phyloP scores from a whole-genome alignment of 2,113 vertebrate species.

The Mormyrus lacerda region DNA sequence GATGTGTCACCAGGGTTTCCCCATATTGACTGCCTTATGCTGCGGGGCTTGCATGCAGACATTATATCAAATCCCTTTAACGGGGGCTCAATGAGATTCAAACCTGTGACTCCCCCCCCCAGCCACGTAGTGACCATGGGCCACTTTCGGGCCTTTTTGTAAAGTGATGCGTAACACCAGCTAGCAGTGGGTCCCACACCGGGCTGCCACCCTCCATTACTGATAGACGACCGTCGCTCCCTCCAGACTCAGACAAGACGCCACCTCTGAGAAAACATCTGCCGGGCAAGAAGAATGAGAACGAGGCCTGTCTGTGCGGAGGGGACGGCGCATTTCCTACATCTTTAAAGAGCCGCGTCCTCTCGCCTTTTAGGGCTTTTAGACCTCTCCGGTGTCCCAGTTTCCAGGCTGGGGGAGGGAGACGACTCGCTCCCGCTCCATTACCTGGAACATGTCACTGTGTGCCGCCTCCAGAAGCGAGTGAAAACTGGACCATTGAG shows the following conservation, averaged over 20 bases:
- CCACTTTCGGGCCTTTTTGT: neutral
- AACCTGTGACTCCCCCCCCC: neutral
- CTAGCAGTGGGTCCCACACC: neutral
- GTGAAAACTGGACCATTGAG: neutral
- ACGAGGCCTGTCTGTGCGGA: neutral
- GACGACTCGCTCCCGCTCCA: neutral
- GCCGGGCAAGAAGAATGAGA: neutral
- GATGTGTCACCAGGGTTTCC: neutral
- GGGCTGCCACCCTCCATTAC: neutral
- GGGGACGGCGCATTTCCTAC: neutral
- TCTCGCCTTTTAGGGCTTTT: neutral
- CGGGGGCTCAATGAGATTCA: neutral
- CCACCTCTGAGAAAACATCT: neutral
- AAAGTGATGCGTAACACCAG: neutral
- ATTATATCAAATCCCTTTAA: neutral
- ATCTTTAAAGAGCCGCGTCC: neutral
- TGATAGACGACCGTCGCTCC: neutral
- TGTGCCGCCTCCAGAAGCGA: neutral
- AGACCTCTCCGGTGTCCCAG: neutral
- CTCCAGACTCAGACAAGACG: neutral
- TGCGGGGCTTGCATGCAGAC: neutral
- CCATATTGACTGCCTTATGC: neutral
- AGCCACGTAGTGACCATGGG: neutral
- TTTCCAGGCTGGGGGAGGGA: neutral
- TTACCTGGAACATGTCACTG: neutral